phyloP scores from a whole-genome alignment of 2,888 invertebrate genomes.

The Steinernema scapterisci region DNA sequence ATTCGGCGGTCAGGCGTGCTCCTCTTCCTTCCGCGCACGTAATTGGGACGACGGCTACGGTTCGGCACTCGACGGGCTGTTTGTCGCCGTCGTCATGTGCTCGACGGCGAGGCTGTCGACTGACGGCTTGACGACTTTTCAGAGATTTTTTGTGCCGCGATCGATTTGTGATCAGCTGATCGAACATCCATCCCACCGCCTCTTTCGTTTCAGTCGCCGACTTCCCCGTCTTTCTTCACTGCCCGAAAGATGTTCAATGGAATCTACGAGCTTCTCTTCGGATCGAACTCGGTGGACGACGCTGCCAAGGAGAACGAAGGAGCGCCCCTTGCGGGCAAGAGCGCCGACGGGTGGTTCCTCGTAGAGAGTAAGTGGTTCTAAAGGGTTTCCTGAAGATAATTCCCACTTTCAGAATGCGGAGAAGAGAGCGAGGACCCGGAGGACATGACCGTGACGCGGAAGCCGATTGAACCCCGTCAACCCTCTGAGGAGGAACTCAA shows the following conservation, averaged over 20 bases:
- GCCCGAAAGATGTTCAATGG: conserved; percentile 26
- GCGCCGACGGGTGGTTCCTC: conserved; percentile 23
- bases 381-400: neutral
- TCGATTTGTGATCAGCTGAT: conserved; percentile 28
- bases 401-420: neutral
- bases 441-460: neutral
- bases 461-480: neutral
- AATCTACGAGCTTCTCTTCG: conserved; percentile 30
- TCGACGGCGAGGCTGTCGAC: neutral
- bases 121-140: neutral
- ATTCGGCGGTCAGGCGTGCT: neutral
- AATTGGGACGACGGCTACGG: neutral
- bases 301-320: conserved; percentile 15
- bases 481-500: conserved; percentile 19
- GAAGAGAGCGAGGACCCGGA: neutral
- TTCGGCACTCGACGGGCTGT: neutral
- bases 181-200: neutral
- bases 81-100: conserved; percentile 5
- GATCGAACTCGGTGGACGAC: neutral
- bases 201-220: conserved; percentile 9
- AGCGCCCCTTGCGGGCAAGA: conserved; percentile 4
- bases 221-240: neutral
- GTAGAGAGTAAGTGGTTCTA: neutral
- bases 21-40: neutral
- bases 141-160: neutral